Percentiles rank a stretch among this genome's conserved stretches.
Evolutionary conservation across 2,113 vertebrate species (phyloP).

Genomic region (Trochalopteron elliotii): DNA sequence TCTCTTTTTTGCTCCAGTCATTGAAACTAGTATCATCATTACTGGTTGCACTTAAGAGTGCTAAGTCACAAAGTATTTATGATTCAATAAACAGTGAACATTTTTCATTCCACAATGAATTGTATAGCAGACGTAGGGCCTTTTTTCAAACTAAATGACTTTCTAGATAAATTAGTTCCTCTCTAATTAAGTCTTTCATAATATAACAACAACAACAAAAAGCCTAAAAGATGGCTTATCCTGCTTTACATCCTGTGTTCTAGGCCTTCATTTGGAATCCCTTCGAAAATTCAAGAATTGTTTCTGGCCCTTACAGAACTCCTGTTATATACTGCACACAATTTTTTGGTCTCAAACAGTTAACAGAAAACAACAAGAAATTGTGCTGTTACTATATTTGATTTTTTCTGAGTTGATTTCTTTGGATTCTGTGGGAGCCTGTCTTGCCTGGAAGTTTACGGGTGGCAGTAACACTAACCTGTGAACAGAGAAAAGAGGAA

Average conservation of each 20-base stretch:
- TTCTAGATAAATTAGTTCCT: neutral
- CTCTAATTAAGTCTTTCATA: neutral
- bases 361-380: neutral
- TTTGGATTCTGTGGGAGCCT: neutral
- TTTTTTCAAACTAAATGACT: neutral
- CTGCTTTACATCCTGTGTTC: neutral
- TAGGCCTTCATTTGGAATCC: neutral
- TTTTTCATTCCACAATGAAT: neutral
- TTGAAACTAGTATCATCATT: neutral
- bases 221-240: fast-evolving
- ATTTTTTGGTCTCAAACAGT: neutral
- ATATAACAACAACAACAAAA: neutral
- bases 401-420: neutral
- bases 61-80: neutral
- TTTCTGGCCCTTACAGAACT: neutral
- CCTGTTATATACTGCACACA: fast-evolving
- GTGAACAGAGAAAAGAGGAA: neutral
- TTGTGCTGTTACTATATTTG: neutral
- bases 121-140: neutral
- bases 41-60: neutral
- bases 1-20: neutral
- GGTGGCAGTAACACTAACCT: neutral
- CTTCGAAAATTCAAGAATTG: neutral
- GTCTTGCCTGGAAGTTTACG: neutral
- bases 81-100: neutral